Percentiles rank a stretch among this genome's conserved stretches.
These are phyloP conservation scores for Caenorhabditis drosophilae DNA, from an alignment of 2,888 invertebrate genomes.

Conservation along the genomic window DNA sequence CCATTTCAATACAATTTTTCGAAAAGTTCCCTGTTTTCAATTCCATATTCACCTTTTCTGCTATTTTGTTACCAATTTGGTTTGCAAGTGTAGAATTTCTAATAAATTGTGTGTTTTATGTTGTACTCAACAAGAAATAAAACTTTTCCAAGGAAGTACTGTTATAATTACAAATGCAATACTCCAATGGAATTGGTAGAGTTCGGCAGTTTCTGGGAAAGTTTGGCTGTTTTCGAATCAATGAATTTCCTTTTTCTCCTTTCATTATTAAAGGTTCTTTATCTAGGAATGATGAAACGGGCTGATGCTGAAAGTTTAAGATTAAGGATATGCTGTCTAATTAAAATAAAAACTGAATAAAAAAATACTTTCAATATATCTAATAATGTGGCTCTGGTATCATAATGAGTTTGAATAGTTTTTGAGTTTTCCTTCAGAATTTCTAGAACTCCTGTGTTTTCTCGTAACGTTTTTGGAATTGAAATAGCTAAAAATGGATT, in stretches of 20 bases:
- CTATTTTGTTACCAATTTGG: constrained; percentile 13
- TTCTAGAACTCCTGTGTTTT: constrained; percentile 23
- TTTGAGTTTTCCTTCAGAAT: constrained; percentile 36
- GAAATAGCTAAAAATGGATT: constrained; percentile 49
- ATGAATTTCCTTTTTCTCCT: constrained; percentile 39
- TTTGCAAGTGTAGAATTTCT: constrained; percentile 13
- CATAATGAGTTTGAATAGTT: constrained; percentile 47
- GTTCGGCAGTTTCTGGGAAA: constrained; percentile 33
- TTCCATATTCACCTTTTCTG: constrained; percentile 13
- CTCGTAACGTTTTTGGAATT: constrained; percentile 40
- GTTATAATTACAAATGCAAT: constrained; percentile 47
- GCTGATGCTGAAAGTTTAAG: constrained; percentile 30
- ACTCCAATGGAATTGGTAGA: constrained; percentile 43
- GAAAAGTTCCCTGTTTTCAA: constrained; percentile 9
- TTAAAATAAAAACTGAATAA: constrained; percentile 1
- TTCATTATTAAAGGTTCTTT: constrained; percentile 10
- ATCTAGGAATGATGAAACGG: constrained; percentile 15
- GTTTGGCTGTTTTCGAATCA: constrained; percentile 37
- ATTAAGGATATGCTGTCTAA: too few relatives aligned
- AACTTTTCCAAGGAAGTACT: constrained; percentile 10
- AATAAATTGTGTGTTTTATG: too few relatives aligned
- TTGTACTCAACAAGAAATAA: constrained; percentile 1
- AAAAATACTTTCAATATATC: constrained; percentile 45
- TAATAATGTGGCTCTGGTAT: constrained; percentile 46
- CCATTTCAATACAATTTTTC: constrained; percentile 26